phyloP scores from a whole-genome alignment of 2,113 vertebrate genomes.

The Agapornis roseicollis region DNA sequence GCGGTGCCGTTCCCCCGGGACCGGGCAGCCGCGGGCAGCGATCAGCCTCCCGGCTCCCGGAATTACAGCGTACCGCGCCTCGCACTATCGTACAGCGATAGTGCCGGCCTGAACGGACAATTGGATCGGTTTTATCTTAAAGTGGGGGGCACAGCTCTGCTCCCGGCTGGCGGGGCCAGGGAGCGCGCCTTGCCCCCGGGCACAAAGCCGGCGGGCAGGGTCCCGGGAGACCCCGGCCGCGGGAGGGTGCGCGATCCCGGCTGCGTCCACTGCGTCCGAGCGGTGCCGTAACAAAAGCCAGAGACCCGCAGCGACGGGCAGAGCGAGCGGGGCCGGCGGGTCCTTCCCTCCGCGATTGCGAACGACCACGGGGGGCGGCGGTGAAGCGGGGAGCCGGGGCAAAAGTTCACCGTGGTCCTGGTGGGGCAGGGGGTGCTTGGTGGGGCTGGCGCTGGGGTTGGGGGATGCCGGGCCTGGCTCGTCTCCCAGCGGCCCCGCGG shows the following conservation, averaged over 20 bases:
- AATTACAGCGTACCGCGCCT: neutral
- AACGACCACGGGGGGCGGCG: neutral
- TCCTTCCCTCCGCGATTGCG: slow-evolving; percentile 6
- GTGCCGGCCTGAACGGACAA: neutral
- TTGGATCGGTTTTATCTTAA: neutral
- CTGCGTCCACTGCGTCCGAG: slow-evolving; percentile 33
- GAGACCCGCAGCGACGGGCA: slow-evolving; percentile 13
- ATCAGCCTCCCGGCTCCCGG: neutral
- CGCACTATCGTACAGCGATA: neutral
- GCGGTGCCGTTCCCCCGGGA: neutral
- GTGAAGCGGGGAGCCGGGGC: slow-evolving; percentile 11
- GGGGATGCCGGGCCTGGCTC: slow-evolving; percentile 34
- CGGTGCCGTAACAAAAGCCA: slow-evolving; percentile 60
- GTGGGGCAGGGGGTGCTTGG: neutral
- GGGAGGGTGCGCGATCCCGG: slow-evolving; percentile 35
- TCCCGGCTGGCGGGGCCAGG: neutral
- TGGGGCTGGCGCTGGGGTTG: neutral
- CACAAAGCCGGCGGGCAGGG: slow-evolving; percentile 38
- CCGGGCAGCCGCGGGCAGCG: neutral
- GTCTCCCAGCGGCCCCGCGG: slow-evolving; percentile 1
- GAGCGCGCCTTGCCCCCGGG: slow-evolving; percentile 8
- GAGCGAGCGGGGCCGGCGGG: neutral
- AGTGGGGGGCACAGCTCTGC: neutral
- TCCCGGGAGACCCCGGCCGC: slow-evolving; percentile 10
- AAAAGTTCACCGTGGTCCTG: slow-evolving; percentile 55